Percentiles rank a stretch among this genome's conserved stretches.
These are phyloP conservation scores for Megaustenia siamemsis DNA, from an alignment of 2,888 invertebrate genomes.

Conservation along the genomic window DNA sequence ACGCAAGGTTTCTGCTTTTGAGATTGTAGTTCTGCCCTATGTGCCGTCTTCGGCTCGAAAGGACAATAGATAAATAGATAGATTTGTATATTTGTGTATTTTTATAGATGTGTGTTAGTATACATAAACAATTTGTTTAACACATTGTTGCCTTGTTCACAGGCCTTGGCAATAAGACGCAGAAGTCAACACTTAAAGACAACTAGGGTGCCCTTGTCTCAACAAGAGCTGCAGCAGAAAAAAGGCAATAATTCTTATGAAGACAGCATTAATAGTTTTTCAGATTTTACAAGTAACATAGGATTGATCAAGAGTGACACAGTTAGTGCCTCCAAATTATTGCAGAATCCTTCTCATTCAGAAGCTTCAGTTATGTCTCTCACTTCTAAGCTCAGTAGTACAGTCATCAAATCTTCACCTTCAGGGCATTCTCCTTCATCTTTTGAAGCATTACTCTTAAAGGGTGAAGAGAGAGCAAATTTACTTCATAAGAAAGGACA, in stretches of 20 bases:
- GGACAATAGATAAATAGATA: too few species aligned
- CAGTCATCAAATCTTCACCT: neutral
- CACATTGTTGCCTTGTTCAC: neutral
- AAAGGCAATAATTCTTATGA: neutral
- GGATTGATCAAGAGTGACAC: neutral
- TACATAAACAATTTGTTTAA: too few species aligned
- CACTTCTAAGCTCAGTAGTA: neutral
- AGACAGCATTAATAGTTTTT: neutral
- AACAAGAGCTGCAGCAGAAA: slow-evolving; percentile 40
- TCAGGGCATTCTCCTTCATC: slow-evolving; percentile 36
- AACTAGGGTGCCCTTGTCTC: slow-evolving; percentile 33
- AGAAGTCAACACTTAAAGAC: slow-evolving; percentile 27
- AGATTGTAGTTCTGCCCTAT: too few species aligned
- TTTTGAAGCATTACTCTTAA: slow-evolving; percentile 50
- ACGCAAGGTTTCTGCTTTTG: too few species aligned
- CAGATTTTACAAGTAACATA: neutral
- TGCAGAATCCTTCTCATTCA: neutral
- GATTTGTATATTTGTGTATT: too few species aligned
- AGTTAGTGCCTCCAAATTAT: neutral
- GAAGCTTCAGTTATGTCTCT: neutral
- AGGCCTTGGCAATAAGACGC: slow-evolving; percentile 30
- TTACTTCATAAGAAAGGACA: slow-evolving; percentile 33
- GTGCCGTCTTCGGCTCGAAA: too few species aligned
- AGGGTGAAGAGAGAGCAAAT: slow-evolving; percentile 50
- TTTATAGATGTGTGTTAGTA: too few species aligned